Evolutionary conservation across 1,140 invertebrate genomes (phyloP).

Genomic region (Brachionus asplanchnoidis): DNA sequence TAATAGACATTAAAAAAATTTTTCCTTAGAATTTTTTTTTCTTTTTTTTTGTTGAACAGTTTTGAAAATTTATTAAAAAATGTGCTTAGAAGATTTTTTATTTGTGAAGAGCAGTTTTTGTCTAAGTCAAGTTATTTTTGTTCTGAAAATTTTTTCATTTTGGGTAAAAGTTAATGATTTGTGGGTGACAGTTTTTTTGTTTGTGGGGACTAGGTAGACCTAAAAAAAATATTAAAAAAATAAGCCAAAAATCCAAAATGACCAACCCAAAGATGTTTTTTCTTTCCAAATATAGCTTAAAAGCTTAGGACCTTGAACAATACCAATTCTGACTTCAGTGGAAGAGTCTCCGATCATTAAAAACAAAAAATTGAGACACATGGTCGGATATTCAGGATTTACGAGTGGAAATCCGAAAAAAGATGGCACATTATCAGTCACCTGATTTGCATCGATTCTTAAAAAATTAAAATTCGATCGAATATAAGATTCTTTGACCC

Average conservation of each 20-base stretch:
- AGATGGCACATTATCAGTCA: background rate
- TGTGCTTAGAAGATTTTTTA: too few species aligned
- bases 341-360: background rate
- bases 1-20: too few species aligned
- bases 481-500: background rate
- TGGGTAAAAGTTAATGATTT: too few species aligned
- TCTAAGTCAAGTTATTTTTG: too few species aligned
- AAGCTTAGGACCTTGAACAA: background rate
- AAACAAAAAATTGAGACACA: slow-evolving; percentile 1
- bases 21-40: too few species aligned
- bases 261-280: background rate
- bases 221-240: background rate
- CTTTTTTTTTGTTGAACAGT: too few species aligned
- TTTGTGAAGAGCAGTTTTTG: too few species aligned
- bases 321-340: background rate
- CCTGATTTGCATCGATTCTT: slow-evolving; percentile 14
- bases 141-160: too few species aligned
- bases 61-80: too few species aligned
- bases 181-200: too few species aligned
- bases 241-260: background rate
- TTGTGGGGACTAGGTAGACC: too few species aligned
- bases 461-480: background rate
- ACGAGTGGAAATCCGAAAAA: slow-evolving; percentile 1
- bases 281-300: slow-evolving; percentile 24
- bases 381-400: background rate